Conservation (phyloP, 2,113 vertebrate genomes). For the Sardina pilchardus region DNA sequence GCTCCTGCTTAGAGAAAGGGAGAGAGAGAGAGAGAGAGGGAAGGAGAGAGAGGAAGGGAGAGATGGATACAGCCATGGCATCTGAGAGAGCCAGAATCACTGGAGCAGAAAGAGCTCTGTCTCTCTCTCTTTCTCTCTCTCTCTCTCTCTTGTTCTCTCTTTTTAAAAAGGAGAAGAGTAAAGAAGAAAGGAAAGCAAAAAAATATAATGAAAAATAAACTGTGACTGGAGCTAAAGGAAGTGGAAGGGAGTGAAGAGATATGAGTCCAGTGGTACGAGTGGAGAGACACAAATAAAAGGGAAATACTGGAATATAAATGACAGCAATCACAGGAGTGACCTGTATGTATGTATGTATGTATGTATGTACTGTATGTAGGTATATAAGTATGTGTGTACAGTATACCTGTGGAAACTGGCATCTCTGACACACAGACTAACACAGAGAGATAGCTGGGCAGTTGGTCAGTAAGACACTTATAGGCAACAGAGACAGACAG, state of each 20-base stretch:
- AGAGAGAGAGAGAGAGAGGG: conserved; percentile 35
- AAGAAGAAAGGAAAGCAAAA: not conserved
- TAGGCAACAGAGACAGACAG: not conserved
- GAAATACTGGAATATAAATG: not conserved
- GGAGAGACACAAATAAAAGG: not conserved
- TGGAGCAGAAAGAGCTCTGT: not conserved
- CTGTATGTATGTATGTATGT: not conserved
- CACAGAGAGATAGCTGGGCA: not conserved
- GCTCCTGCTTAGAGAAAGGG: conserved; percentile 55
- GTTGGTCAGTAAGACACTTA: not conserved
- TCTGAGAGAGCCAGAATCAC: not conserved
- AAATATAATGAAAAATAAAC: not conserved
- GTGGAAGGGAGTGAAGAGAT: not conserved
- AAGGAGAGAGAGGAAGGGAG: not conserved
- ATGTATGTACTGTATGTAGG: too few relatives aligned
- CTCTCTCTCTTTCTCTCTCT: not conserved
- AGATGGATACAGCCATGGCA: not conserved
- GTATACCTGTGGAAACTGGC: not conserved
- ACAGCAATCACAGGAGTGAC: not conserved
- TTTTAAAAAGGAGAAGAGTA: not conserved
- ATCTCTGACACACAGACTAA: not conserved
- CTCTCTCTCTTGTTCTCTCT: not conserved
- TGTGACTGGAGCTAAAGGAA: not conserved
- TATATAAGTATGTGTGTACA: too few relatives aligned
- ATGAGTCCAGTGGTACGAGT: not conserved